Evolutionary conservation across 2,888 invertebrate genomes (phyloP).

Genomic region (Zele albiditarsus): DNA sequence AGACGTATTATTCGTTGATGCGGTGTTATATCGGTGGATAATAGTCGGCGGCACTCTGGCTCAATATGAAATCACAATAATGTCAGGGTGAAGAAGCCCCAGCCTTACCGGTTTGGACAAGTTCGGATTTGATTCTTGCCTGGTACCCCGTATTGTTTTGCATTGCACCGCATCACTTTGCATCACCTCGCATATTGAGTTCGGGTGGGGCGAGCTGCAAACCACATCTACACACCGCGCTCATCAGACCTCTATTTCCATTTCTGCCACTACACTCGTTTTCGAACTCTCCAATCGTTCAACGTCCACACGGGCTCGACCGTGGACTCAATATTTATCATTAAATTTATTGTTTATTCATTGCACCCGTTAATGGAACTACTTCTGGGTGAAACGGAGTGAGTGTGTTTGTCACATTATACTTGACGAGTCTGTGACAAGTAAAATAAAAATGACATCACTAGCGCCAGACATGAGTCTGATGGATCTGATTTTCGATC

Average conservation of each 20-base stretch:
- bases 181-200: too few species aligned
- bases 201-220: too few species aligned
- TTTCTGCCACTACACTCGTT: conserved; percentile 22
- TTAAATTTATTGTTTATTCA: conserved; percentile 18
- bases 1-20: not conserved
- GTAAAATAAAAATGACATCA: conserved; percentile 57
- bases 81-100: too few species aligned
- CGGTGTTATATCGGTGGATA: too few species aligned
- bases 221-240: too few species aligned
- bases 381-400: conserved; percentile 18
- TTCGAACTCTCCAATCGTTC: conserved; percentile 21
- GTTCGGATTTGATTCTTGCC: too few species aligned
- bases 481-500: conserved; percentile 70
- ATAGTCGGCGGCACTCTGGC: too few species aligned
- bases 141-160: too few species aligned
- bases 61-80: too few species aligned
- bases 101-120: too few species aligned
- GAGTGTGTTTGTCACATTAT: conserved; percentile 22
- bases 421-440: not conserved
- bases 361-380: conserved; percentile 15
- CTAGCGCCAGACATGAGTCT: conserved; percentile 69
- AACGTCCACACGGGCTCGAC: conserved; percentile 22
- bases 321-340: conserved; percentile 21
- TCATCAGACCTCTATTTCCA: too few species aligned
- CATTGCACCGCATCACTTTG: too few species aligned